Conservation (phyloP, 1,140 invertebrate genomes). For the Grapholita molesta region DNA sequence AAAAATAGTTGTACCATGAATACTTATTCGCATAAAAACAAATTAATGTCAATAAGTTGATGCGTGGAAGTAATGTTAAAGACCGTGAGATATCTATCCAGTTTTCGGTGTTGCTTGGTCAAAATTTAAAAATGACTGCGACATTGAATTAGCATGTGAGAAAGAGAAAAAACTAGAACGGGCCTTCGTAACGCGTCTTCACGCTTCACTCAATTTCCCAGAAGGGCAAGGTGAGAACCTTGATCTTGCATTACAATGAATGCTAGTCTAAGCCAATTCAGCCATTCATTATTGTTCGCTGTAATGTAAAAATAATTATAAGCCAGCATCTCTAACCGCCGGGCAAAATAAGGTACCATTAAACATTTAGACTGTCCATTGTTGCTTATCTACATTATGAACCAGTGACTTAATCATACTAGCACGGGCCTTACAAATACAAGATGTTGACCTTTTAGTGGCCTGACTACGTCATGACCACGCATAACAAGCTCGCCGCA, state of each 20-base stretch:
- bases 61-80: too few relatives aligned
- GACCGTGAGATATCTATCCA: too few relatives aligned
- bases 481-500: constrained; percentile 32
- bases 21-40: too few relatives aligned
- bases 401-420: neutral
- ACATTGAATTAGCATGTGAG: too few relatives aligned
- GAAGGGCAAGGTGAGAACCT: neutral
- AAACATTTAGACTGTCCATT: neutral
- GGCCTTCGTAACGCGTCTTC: too few relatives aligned
- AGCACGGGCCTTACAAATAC: constrained; percentile 18
- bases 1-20: neutral
- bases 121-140: too few relatives aligned
- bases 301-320: neutral
- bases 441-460: constrained; percentile 38
- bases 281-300: neutral
- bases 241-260: neutral
- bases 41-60: too few relatives aligned
- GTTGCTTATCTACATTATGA: neutral
- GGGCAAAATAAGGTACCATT: neutral
- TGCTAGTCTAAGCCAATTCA: neutral
- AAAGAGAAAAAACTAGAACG: too few relatives aligned
- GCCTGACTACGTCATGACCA: constrained; percentile 36
- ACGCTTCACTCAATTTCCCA: neutral
- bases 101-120: too few relatives aligned
- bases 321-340: neutral